Conservation (phyloP, 2,888 invertebrate genomes). For the Clepsis dumicolana region DNA sequence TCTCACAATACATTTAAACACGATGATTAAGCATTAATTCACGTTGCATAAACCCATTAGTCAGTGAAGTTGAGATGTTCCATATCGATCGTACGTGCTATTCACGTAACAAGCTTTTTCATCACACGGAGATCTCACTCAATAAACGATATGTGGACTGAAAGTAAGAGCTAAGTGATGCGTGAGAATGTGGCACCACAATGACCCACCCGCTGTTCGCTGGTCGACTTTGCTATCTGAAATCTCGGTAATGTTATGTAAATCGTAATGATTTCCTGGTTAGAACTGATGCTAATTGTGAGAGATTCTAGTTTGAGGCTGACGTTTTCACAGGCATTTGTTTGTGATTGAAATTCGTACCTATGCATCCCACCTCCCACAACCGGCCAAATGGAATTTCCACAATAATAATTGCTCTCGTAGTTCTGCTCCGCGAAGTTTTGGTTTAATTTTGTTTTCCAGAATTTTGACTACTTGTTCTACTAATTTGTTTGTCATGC, state of each 20-base stretch:
- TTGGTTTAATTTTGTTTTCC: neutral
- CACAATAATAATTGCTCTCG: neutral
- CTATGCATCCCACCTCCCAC: neutral
- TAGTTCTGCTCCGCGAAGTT: neutral
- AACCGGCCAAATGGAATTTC: neutral
- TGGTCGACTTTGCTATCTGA: slow-evolving; percentile 32
- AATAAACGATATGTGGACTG: slow-evolving; percentile 38
- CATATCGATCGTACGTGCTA: slow-evolving; percentile 56
- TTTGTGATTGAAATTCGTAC: neutral
- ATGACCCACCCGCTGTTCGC: slow-evolving; percentile 24
- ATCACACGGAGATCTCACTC: slow-evolving; percentile 47
- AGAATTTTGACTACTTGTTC: neutral
- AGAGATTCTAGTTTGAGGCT: slow-evolving; percentile 21
- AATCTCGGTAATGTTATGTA: slow-evolving; percentile 35
- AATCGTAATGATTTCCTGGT: slow-evolving; percentile 37
- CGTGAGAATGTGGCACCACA: slow-evolving; percentile 35
- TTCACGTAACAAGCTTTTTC: slow-evolving; percentile 64
- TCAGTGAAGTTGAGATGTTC: slow-evolving; percentile 26
- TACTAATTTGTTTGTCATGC: neutral
- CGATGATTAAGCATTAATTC: slow-evolving; percentile 27
- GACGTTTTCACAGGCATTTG: slow-evolving; percentile 9
- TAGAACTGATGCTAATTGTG: slow-evolving; percentile 25
- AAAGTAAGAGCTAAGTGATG: slow-evolving; percentile 41
- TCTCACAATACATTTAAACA: slow-evolving; percentile 12
- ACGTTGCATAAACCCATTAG: slow-evolving; percentile 36